phyloP scores from a whole-genome alignment of 2,888 invertebrate genomes.

The Rhimphoctona megacephalus region DNA sequence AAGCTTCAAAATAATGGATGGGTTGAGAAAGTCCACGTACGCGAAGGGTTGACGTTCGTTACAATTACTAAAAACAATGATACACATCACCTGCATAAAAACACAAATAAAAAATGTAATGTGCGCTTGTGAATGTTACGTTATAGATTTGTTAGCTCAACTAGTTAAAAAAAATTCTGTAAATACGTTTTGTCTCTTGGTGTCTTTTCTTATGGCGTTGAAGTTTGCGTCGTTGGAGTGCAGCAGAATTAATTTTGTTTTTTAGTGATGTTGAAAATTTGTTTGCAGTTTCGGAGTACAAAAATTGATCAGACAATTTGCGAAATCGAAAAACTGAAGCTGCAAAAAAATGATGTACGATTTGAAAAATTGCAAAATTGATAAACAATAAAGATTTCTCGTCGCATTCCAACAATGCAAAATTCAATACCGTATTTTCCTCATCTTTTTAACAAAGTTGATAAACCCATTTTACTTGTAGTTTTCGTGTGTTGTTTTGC shows the following conservation, averaged over 20 bases:
- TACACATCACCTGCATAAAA: background rate
- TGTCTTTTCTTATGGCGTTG: conserved; percentile 43
- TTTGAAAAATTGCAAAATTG: background rate
- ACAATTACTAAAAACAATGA: background rate
- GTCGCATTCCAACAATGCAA: background rate
- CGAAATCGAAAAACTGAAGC: background rate
- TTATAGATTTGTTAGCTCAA: conserved; percentile 27
- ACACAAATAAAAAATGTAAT: background rate
- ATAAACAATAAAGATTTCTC: background rate
- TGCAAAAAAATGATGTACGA: background rate
- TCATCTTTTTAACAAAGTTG: background rate
- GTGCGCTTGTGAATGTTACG: conserved; percentile 78
- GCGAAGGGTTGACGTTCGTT: conserved; percentile 7
- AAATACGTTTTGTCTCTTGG: conserved; percentile 19
- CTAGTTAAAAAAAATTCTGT: background rate
- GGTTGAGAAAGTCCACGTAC: background rate
- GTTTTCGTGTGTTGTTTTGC: conserved; percentile 43
- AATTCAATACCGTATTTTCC: background rate
- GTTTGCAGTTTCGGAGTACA: background rate
- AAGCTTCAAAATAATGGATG: background rate
- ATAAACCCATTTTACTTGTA: conserved; percentile 30
- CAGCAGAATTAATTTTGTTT: background rate
- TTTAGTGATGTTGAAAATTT: too few relatives aligned
- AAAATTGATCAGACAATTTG: background rate
- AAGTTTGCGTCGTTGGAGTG: background rate